Base-by-base conservation (phyloP, 2,113 vertebrate genomes). In the Cairina moschata region DNA sequence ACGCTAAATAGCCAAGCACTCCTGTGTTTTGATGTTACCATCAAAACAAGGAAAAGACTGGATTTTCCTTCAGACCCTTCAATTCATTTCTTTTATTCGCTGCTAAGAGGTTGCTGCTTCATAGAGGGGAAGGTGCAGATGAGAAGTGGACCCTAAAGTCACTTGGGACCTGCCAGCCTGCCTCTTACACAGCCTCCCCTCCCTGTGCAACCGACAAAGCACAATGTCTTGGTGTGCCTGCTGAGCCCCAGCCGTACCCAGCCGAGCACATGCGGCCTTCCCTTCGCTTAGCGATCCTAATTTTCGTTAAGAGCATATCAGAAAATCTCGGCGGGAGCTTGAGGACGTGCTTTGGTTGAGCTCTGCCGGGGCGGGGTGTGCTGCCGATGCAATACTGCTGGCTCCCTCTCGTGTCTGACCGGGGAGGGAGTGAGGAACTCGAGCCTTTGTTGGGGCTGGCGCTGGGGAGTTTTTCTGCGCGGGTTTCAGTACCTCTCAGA, bases 401-500 rank as follows among this genome's bases (percentile, higher is more conserved):
- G 83, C 92, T 95, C 96, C 96, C 93, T 94, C 93, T 96, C 48
- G 88, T 94, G 95, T 88, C 44, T 73, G 26, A 17, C 11, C 28
- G 38, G 17, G 36, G 23, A 4, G 7, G 7, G 17, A 12, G 31
- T 25, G 34, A 58, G 65, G 7, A 36, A 10, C 21, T 11, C 29
- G 5, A 3, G 13, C 62, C 26, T 28, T 40, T 34, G 3, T 65
- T 38, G 3, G 10, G 55, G 86, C 16, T 8, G 12, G 10, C 40
- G 7, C 8, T 48, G 12, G 8, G 3, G 11, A 26, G 26, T 68
- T 87, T 46, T 67, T 28, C 17, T 34, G 21, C 23, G 16, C 3
- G n/a, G 17, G 12, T 59, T 84, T 71, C 68, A 68, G 83, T 52
- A 20, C 11, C 34, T 68, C 1, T 28, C 31, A 14, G 28, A 88